Base-by-base conservation (phyloP, 2,113 vertebrate genomes). In the Lonchura striata region DNA sequence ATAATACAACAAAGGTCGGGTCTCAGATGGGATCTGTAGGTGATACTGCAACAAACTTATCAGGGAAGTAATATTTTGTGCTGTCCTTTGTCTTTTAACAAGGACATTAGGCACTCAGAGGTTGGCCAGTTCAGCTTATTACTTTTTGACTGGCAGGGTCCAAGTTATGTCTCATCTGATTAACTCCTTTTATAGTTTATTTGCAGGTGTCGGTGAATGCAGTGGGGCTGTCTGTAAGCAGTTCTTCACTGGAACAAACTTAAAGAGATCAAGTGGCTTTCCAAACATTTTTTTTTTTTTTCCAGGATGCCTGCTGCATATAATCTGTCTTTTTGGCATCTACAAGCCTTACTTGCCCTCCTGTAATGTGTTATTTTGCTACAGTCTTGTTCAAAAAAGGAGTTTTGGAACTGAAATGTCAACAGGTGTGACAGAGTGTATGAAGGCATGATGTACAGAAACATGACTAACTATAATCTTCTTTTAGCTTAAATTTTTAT, bases 311-410 rank as follows among this genome's bases (percentile, higher is more conserved):
- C 76, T 82, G 50, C 78, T 94, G 76, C n/a, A 92, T 90, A 66
- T 87, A 94, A 92, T 80, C 88, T 95, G 74, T 85, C 90, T 94
- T 94, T 65, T 84, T 95, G 86, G 66, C 82, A 88, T 82, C 78
- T 82, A 70, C 56, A 53, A 94, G 68, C 68, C 64, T 92, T 83
- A 60, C 13, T 71, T 54, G 74, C 46, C 68, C 92, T 90, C 49
- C 59, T 28, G 15, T 96, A 88, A 60, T 92, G 82, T 90, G 74
- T 42, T 72, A 56, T 92, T 95, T 78, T 61, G 39, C 61, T 82
- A 78, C 68, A 94, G 74, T 90, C 79, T 92, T 77, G 20, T 90
- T 97, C 72, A 69, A 94, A 89, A 85, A 93, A 56, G 80, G 22
- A 11, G n/a, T 68, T 95, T 88, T 92, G 46, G 71, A 96, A 95